Percentiles rank a stretch among this genome's conserved stretches.
Conservation (phyloP, 1,140 invertebrate genomes). For the Littorina saxatilis region DNA sequence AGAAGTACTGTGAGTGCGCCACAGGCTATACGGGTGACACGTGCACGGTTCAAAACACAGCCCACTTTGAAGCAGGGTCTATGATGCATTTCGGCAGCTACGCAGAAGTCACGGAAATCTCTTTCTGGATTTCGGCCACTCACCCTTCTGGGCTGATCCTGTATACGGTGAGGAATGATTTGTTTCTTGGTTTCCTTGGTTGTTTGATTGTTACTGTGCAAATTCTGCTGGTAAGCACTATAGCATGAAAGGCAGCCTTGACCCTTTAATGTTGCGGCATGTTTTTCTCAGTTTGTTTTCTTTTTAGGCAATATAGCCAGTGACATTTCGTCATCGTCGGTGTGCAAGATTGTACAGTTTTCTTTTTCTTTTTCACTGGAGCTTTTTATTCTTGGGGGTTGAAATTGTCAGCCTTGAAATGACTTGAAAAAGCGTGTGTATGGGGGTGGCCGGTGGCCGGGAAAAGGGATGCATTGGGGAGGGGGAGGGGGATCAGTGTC, state of each 20-base stretch:
- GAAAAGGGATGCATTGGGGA: too few species aligned
- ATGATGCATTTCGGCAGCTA: conserved; percentile 60
- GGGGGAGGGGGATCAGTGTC: too few species aligned
- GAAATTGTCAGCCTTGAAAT: too few species aligned
- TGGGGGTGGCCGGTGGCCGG: too few species aligned
- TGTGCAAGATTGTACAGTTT: too few species aligned
- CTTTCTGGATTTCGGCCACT: conserved; percentile 47
- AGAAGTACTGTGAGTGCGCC: conserved; percentile 52
- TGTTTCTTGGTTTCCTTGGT: not conserved
- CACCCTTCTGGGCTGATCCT: conserved; percentile 54
- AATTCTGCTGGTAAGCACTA: too few species aligned
- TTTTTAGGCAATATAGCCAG: too few species aligned
- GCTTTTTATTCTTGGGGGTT: too few species aligned
- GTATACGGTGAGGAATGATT: conserved; percentile 59
- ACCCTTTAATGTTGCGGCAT: not conserved
- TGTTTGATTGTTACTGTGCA: not conserved
- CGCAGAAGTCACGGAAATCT: conserved; percentile 45
- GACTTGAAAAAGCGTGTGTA: too few species aligned
- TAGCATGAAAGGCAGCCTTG: not conserved
- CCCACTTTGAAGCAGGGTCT: conserved; percentile 49
- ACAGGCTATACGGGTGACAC: conserved; percentile 53
- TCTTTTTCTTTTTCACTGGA: too few species aligned
- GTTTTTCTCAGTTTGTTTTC: too few species aligned
- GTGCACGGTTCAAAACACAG: conserved; percentile 55
- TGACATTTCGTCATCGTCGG: too few species aligned